These are phyloP conservation scores for Helobdella robusta DNA, from an alignment of 2,888 invertebrate genomes.

Conservation along the genomic window DNA sequence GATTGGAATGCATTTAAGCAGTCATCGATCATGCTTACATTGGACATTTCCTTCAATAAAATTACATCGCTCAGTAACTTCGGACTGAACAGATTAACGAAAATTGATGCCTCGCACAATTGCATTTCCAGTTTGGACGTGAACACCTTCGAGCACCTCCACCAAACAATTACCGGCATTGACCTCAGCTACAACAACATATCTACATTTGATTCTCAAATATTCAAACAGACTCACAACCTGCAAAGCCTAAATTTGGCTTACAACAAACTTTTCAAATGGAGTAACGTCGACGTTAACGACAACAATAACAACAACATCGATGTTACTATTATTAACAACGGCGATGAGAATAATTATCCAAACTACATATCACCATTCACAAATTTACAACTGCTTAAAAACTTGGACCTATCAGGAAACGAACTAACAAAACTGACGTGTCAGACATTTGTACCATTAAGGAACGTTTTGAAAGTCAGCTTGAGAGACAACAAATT, in stretches of 20 bases:
- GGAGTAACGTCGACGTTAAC: background rate
- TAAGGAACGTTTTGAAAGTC: slow-evolving; percentile 30
- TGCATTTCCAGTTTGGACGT: slow-evolving; percentile 10
- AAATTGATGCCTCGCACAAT: slow-evolving; percentile 28
- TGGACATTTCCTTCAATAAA: slow-evolving; percentile 30
- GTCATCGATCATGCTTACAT: slow-evolving; percentile 25
- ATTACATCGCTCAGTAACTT: slow-evolving; percentile 12
- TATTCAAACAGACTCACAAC: slow-evolving; percentile 20
- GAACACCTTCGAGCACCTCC: slow-evolving; percentile 22
- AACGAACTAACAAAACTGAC: slow-evolving; percentile 19
- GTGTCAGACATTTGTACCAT: slow-evolving; percentile 18
- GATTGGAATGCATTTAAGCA: slow-evolving; percentile 22
- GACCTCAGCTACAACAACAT: slow-evolving; percentile 31
- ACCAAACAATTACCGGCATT: slow-evolving; percentile 23
- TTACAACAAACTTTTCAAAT: slow-evolving; percentile 25
- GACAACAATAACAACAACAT: background rate
- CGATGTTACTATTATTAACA: no score
- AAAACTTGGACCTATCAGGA: slow-evolving; percentile 25
- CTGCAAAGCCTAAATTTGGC: slow-evolving; percentile 27
- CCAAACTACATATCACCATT: slow-evolving; percentile 22
- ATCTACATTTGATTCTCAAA: background rate
- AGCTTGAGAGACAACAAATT: slow-evolving; percentile 31
- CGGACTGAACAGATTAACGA: slow-evolving; percentile 23
- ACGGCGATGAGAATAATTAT: no score
- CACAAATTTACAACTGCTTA: slow-evolving; percentile 25